phyloP scores from a whole-genome alignment of 2,797 vertebrate species.

The Ammospiza maritima region DNA sequence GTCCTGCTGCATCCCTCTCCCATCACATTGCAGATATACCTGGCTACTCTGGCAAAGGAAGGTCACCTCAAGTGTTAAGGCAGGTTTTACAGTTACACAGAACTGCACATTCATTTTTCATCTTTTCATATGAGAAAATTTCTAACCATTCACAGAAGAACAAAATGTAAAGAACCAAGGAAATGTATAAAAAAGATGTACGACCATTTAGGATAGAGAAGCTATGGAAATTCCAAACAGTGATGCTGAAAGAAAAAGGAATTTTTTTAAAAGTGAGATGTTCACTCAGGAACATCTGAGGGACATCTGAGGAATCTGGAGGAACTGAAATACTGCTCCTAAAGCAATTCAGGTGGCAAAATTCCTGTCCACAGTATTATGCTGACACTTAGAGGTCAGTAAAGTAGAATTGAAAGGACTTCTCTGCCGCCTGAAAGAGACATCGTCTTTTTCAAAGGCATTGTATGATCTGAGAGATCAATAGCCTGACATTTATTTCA shows the following conservation, averaged over 20 bases:
- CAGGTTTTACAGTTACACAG: background rate
- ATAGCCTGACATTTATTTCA: background rate
- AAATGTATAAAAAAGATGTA: background rate
- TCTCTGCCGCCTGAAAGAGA: background rate
- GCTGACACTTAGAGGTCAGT: background rate
- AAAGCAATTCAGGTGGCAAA: background rate
- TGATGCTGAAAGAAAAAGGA: background rate
- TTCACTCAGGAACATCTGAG: background rate
- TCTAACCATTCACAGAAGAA: background rate
- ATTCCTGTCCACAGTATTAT: background rate
- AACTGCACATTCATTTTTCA: background rate
- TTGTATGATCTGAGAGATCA: background rate
- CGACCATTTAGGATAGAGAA: background rate
- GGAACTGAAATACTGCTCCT: background rate
- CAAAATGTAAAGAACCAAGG: background rate
- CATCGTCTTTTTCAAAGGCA: background rate
- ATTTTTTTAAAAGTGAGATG: background rate
- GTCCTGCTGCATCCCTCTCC: background rate
- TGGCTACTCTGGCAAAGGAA: background rate
- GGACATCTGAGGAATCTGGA: background rate
- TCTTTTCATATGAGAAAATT: background rate
- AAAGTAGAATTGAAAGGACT: background rate
- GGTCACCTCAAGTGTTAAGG: background rate
- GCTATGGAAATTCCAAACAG: background rate
- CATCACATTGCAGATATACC: background rate